These are phyloP conservation scores for Hecatera dysodea DNA, from an alignment of 2,888 invertebrate genomes.

Conservation along the genomic window DNA sequence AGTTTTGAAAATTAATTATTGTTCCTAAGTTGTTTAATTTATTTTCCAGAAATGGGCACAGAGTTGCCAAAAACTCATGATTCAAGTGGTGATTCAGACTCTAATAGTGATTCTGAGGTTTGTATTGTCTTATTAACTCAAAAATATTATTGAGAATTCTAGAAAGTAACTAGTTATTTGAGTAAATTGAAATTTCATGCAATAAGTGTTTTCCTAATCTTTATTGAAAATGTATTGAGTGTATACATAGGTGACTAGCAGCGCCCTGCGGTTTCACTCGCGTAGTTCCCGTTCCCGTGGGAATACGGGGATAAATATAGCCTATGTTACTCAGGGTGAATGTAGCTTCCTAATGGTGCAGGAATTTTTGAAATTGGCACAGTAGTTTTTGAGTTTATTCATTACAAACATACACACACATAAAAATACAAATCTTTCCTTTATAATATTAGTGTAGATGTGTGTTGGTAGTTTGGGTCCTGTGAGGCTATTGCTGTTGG, in stretches of 20 bases:
- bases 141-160: neutral
- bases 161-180: neutral
- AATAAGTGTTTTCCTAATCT: neutral
- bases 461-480: neutral
- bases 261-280: no score
- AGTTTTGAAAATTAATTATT: neutral
- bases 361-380: no score
- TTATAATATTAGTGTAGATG: no score
- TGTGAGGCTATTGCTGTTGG: neutral
- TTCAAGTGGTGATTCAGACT: constrained; percentile 91
- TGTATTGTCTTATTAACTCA: constrained; percentile 58
- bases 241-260: no score
- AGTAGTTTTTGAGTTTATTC: no score
- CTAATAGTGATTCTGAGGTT: constrained; percentile 91
- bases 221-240: neutral
- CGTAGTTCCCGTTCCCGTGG: no score
- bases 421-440: no score
- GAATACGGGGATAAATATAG: no score
- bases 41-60: constrained; percentile 89
- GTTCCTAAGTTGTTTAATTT: constrained; percentile 13
- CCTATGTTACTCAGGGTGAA: no score
- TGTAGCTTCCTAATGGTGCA: no score
- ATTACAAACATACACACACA: no score
- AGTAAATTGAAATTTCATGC: constrained; percentile 14
- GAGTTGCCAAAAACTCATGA: constrained; percentile 89